A percentile compares a stretch with the other conserved stretches of the same genome.
Evolutionary conservation across 1,140 invertebrate genomes (phyloP).

Genomic region (Oncopodura yosiiana): DNA sequence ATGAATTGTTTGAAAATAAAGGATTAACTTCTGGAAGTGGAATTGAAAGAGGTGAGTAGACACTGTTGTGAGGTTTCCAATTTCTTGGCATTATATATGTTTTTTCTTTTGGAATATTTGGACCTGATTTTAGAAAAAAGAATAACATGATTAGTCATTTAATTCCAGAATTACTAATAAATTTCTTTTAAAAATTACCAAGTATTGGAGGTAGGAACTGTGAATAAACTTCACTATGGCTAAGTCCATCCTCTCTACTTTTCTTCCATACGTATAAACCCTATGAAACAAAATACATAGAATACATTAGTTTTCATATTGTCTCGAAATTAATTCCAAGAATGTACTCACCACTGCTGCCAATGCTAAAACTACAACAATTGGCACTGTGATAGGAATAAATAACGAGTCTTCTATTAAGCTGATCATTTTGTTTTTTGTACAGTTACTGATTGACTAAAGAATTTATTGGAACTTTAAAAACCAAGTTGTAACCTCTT

Average conservation of each 20-base stretch:
- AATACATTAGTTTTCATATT: not conserved
- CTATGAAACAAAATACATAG: not conserved
- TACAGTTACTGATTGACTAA: too few relatives aligned
- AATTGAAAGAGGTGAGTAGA: slow-evolving; percentile 19
- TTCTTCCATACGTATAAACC: not conserved
- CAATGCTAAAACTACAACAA: slow-evolving; percentile 13
- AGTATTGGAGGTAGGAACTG: slow-evolving; percentile 21
- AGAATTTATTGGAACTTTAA: too few relatives aligned
- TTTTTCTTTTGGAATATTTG: slow-evolving; percentile 20
- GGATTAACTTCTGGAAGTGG: slow-evolving; percentile 9
- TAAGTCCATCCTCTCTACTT: not conserved
- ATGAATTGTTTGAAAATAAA: too few relatives aligned
- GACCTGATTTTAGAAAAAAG: slow-evolving; percentile 5
- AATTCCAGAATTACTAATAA: not conserved
- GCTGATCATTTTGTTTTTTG: not conserved
- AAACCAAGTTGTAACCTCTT: too few relatives aligned
- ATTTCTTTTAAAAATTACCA: not conserved
- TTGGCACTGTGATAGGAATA: slow-evolving; percentile 7
- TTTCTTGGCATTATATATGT: slow-evolving; percentile 17
- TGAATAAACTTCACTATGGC: slow-evolving; percentile 13
- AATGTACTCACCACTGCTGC: slow-evolving; percentile 8
- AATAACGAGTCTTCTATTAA: slow-evolving; percentile 4
- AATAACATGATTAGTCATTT: not conserved
- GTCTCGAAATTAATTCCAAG: not conserved
- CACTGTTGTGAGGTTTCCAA: slow-evolving; percentile 17